Evolutionary conservation across 2,888 invertebrate genomes (phyloP).

Genomic region (Chrysopilus asiliformis): DNA sequence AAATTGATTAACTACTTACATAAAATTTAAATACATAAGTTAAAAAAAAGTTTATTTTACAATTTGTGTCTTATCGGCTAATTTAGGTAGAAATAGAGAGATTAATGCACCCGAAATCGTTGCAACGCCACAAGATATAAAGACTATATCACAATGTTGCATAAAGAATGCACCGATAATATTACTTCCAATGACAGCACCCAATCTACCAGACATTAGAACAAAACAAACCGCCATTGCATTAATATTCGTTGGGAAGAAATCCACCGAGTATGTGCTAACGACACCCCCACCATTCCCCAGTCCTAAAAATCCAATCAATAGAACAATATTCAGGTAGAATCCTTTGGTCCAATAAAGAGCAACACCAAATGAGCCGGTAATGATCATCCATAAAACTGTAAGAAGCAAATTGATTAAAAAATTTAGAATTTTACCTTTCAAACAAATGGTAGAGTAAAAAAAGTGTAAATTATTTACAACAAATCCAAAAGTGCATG

Average conservation of each 20-base stretch:
- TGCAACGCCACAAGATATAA: no score
- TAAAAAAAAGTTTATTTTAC: no score
- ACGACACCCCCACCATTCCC: constrained; percentile 45
- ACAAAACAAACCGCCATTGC: constrained; percentile 35
- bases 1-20: no score
- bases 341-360: constrained; percentile 47
- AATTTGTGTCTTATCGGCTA: no score
- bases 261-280: constrained; percentile 44
- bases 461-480: no score
- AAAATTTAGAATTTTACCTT: background rate
- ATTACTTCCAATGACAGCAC: constrained; percentile 29
- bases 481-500: no score
- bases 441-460: no score
- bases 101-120: no score
- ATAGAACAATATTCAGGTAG: constrained; percentile 43
- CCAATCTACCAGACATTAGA: constrained; percentile 31
- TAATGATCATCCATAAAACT: constrained; percentile 35
- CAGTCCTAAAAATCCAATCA: constrained; percentile 41
- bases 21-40: no score
- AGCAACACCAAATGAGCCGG: constrained; percentile 43
- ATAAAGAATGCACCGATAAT: no score
- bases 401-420: constrained; percentile 2
- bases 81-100: no score
- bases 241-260: constrained; percentile 43
- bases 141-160: no score